These are phyloP conservation scores for Hippoglossus hippoglossus DNA, from an alignment of 2,797 vertebrate genomes.

Conservation along the genomic window DNA sequence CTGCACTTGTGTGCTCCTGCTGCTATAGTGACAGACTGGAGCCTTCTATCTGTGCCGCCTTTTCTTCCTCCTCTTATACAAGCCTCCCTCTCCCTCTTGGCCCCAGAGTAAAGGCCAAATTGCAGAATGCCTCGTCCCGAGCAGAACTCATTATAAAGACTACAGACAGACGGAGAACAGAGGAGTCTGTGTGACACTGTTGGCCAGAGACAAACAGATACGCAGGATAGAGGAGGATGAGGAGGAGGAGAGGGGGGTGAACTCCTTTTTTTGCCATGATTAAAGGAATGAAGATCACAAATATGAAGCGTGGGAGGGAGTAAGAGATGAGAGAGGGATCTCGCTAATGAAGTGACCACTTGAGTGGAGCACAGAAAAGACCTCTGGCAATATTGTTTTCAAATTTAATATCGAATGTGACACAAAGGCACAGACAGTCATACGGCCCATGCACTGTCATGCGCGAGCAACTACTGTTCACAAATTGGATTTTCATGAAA, in stretches of 20 bases:
- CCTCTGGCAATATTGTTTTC: conserved; percentile 32
- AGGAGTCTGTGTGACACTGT: conserved; percentile 66
- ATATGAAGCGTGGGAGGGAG: conserved; percentile 30
- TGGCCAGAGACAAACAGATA: conserved; percentile 59
- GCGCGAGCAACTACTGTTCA: conserved; percentile 6
- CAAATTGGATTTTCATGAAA: neutral
- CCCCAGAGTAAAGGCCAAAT: conserved; percentile 62
- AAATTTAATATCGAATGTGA: conserved; percentile 33
- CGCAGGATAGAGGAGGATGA: conserved; percentile 35
- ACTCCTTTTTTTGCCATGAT: conserved; percentile 24
- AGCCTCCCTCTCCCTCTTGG: conserved; percentile 39
- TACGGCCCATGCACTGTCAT: conserved; percentile 5
- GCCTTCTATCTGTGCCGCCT: conserved; percentile 37
- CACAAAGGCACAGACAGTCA: neutral
- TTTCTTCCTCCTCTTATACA: conserved; percentile 50
- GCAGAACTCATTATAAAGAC: conserved; percentile 71
- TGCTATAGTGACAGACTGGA: conserved; percentile 46
- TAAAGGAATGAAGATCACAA: conserved; percentile 56
- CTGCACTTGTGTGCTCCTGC: conserved; percentile 13
- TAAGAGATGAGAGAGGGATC: conserved; percentile 31
- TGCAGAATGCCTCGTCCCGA: conserved; percentile 62
- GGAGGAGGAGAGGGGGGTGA: neutral
- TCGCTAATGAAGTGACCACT: conserved; percentile 60
- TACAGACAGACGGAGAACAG: conserved; percentile 67
- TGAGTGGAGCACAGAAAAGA: conserved; percentile 43